Conservation (phyloP, 92 coral and sea anemone genomes). For the Galaxea fascicularis region DNA sequence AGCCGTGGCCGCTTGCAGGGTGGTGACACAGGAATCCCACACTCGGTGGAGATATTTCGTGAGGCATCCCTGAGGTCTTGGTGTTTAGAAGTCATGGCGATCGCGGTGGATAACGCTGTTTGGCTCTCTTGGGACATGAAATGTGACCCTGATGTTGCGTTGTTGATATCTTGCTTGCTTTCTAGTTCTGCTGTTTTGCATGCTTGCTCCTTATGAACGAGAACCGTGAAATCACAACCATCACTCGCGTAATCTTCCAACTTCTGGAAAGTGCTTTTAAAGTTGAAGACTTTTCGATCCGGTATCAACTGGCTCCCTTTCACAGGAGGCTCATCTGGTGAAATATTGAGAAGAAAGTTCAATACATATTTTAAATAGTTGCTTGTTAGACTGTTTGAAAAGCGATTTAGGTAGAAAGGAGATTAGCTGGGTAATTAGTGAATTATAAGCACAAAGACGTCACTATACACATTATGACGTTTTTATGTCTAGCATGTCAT, state of each 20-base stretch:
- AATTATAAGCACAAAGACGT: not conserved
- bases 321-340: constrained; percentile 23
- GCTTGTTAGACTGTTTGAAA: not conserved
- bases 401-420: not conserved
- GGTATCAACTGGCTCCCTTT: not conserved
- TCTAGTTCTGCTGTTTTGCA: constrained; percentile 5
- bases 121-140: not conserved
- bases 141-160: constrained; percentile 6
- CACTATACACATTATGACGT: constrained; percentile 10
- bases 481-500: not conserved
- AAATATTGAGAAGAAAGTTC: not conserved
- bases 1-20: not conserved
- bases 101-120: constrained; percentile 5
- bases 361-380: not conserved
- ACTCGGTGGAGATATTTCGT: not conserved
- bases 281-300: not conserved
- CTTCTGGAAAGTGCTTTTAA: constrained; percentile 5
- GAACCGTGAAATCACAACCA: constrained; percentile 25
- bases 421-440: not conserved
- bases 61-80: not conserved
- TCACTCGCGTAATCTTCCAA: not conserved
- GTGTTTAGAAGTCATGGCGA: not conserved
- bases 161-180: not conserved
- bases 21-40: constrained; percentile 12
- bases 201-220: constrained; percentile 8